Evolutionary conservation across 2,888 invertebrate genomes (phyloP).

Genomic region (Amphipyra berbera): DNA sequence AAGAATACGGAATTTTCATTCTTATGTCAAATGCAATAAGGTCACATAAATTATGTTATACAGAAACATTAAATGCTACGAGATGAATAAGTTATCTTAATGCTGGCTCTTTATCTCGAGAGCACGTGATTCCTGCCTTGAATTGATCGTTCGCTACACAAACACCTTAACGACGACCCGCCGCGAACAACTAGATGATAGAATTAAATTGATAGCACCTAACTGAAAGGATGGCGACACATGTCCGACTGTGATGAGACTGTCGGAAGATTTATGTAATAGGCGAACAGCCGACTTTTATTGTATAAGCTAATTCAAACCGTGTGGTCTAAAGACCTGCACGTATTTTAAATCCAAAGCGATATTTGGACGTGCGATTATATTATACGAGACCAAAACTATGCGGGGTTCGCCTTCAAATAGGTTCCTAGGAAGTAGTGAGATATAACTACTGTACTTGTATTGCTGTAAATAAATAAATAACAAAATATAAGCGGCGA

Average conservation of each 20-base stretch:
- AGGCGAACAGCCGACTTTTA: conserved; percentile 1
- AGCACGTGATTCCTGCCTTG: conserved; percentile 58
- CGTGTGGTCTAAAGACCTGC: not conserved
- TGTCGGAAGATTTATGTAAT: conserved; percentile 27
- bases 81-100: conserved; percentile 60
- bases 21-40: not conserved
- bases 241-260: conserved; percentile 13
- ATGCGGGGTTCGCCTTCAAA: conserved; percentile 10
- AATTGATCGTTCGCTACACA: conserved; percentile 32
- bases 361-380: not conserved
- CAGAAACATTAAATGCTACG: not conserved
- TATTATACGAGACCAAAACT: not conserved
- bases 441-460: too few relatives aligned
- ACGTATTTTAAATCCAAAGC: not conserved
- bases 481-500: conserved; percentile 16
- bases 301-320: not conserved
- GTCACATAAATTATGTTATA: conserved; percentile 4
- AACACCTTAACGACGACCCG: conserved; percentile 32
- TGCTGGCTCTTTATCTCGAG: conserved; percentile 52
- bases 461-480: too few relatives aligned
- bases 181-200: conserved; percentile 22
- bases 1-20: not conserved
- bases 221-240: conserved; percentile 46
- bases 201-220: conserved; percentile 47
- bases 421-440: conserved; percentile 18